phyloP scores from a whole-genome alignment of 2,888 invertebrate genomes.

The Apamea crenata region DNA sequence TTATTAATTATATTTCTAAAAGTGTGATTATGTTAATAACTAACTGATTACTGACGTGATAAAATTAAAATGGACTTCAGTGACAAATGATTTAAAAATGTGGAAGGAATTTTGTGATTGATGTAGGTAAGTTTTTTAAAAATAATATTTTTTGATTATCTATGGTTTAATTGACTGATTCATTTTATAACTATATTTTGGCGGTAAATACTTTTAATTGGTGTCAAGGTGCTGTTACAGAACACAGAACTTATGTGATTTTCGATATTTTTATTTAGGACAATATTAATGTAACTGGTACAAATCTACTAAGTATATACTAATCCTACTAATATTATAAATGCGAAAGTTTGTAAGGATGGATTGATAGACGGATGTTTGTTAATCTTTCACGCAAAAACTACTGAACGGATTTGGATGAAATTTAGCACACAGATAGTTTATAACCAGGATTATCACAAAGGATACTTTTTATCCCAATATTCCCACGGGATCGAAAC shows the following conservation, averaged over 20 bases:
- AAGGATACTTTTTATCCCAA: too few relatives aligned
- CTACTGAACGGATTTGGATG: too few relatives aligned
- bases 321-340: too few relatives aligned
- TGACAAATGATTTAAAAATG: conserved; percentile 47
- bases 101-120: conserved; percentile 37
- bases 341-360: too few relatives aligned
- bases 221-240: not conserved
- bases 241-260: not conserved
- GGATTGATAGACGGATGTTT: too few relatives aligned
- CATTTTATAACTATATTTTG: not conserved
- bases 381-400: too few relatives aligned
- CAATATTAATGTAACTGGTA: too few relatives aligned
- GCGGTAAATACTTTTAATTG: conserved; percentile 5
- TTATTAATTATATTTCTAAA: conserved; percentile 3
- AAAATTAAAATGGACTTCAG: conserved; percentile 23
- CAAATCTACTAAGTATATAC: too few relatives aligned
- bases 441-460: too few relatives aligned
- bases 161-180: not conserved
- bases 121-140: conserved; percentile 49
- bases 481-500: too few relatives aligned
- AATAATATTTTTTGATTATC: not conserved
- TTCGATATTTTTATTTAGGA: not conserved
- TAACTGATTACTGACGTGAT: conserved; percentile 27
- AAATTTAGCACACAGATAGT: too few relatives aligned
- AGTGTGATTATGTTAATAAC: conserved; percentile 28